Percentiles rank a stretch among this genome's conserved stretches.
These are phyloP conservation scores for Macrosteles quadrilineatus DNA, from an alignment of 1,140 invertebrate genomes.

Conservation along the genomic window DNA sequence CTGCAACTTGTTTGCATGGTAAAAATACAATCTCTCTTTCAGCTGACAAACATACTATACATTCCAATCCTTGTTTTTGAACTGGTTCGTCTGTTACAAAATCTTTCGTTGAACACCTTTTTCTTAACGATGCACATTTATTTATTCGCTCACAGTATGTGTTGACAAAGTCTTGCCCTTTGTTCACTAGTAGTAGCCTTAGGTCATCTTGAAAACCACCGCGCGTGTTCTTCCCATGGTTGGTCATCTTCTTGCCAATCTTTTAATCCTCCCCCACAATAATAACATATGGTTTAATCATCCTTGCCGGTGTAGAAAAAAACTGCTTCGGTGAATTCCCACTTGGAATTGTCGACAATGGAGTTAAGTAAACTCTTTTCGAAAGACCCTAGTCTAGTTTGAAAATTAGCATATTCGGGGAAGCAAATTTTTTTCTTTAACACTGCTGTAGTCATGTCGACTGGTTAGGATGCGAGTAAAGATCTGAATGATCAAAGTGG, in stretches of 20 bases:
- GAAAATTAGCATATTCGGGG: too few species aligned
- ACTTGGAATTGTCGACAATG: too few species aligned
- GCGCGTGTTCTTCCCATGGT: slow-evolving; percentile 85
- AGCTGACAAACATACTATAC: slow-evolving; percentile 3
- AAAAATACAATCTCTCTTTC: background rate
- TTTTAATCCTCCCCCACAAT: slow-evolving; percentile 82
- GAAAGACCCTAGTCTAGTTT: too few species aligned
- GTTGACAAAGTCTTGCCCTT: slow-evolving; percentile 69
- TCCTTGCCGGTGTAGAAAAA: slow-evolving; percentile 72
- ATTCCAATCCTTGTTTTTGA: background rate
- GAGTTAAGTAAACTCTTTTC: too few species aligned
- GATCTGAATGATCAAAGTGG: too few species aligned
- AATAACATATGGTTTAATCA: slow-evolving; percentile 83
- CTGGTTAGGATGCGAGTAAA: too few species aligned
- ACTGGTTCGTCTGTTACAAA: background rate
- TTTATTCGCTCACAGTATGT: slow-evolving; percentile 30
- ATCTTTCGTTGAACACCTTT: background rate
- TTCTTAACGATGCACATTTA: background rate
- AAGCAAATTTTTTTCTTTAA: too few species aligned
- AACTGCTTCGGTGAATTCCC: slow-evolving; percentile 64
- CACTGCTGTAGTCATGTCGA: too few species aligned
- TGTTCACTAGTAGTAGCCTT: slow-evolving; percentile 72
- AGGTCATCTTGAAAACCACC: slow-evolving; percentile 77
- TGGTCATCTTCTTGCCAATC: slow-evolving; percentile 84
- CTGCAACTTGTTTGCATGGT: background rate